These are phyloP conservation scores for Nomada goodeniana DNA, from an alignment of 2,888 invertebrate genomes.

Conservation along the genomic window DNA sequence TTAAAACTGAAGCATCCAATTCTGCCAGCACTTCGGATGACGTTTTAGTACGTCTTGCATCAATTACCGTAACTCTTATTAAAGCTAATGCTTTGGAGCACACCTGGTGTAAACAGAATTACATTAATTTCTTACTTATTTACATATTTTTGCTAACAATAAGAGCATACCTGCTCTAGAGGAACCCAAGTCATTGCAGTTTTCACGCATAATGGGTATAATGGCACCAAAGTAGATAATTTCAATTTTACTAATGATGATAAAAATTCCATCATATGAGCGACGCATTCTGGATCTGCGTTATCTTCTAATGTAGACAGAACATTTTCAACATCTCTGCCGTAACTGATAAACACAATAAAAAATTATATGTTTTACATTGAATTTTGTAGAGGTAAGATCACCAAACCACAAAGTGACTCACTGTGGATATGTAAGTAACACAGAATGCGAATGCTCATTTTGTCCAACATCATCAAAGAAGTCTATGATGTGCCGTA, in stretches of 20 bases:
- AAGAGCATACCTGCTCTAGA: constrained; percentile 79
- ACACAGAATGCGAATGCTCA: constrained; percentile 76
- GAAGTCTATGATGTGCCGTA: constrained; percentile 86
- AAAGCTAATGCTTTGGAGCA: constrained; percentile 84
- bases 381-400: background rate
- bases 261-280: constrained; percentile 85
- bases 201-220: constrained; percentile 83
- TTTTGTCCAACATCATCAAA: constrained; percentile 85
- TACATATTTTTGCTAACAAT: background rate
- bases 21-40: constrained; percentile 79
- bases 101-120: constrained; percentile 70
- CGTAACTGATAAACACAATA: constrained; percentile 77
- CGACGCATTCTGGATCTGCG: constrained; percentile 84
- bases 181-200: constrained; percentile 85
- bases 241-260: constrained; percentile 84
- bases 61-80: constrained; percentile 83
- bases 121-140: constrained; percentile 1
- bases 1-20: constrained; percentile 83
- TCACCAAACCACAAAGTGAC: constrained; percentile 18
- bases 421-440: constrained; percentile 80
- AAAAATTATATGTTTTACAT: background rate
- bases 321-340: constrained; percentile 81
- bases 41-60: constrained; percentile 75
- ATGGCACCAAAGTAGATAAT: constrained; percentile 80
- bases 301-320: constrained; percentile 79